phyloP scores from a whole-genome alignment of 2,797 vertebrate genomes.

The Eleutherodactylus coqui region DNA sequence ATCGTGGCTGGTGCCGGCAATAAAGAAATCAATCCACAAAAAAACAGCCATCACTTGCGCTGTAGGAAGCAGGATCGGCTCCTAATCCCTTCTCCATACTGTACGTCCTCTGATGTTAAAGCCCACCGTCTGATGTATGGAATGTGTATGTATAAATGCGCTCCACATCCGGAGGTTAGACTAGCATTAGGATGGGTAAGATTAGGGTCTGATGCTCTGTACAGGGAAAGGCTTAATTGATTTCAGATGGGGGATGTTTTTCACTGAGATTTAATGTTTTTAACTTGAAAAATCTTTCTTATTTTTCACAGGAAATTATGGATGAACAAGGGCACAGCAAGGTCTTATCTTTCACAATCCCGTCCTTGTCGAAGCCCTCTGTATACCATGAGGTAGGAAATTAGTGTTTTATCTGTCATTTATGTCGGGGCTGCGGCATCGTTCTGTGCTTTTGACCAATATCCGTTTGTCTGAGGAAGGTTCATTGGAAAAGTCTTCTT shows the following conservation, averaged over 20 bases:
- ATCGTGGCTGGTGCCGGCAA: too few species aligned
- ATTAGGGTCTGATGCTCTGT: background rate
- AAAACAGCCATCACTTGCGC: too few species aligned
- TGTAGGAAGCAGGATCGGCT: too few species aligned
- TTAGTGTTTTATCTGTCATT: background rate
- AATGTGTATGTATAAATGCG: background rate
- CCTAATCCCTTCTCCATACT: too few species aligned
- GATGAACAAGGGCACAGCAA: slow-evolving; percentile 96
- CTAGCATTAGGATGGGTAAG: background rate
- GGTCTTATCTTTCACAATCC: slow-evolving; percentile 93
- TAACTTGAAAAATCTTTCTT: slow-evolving; percentile 9
- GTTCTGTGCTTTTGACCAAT: background rate
- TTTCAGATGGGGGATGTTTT: background rate
- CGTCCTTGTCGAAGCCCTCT: slow-evolving; percentile 96
- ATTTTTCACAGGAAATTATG: slow-evolving; percentile 88
- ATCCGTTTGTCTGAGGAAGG: background rate
- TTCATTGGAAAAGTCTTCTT: background rate
- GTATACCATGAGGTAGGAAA: slow-evolving; percentile 94
- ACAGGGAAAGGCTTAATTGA: background rate
- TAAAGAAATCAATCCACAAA: too few species aligned
- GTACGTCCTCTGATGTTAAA: too few species aligned
- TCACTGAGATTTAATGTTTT: background rate
- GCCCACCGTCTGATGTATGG: too few species aligned
- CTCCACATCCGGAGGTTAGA: background rate
- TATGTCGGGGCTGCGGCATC: background rate